Evolutionary conservation across 2,797 vertebrate species (phyloP).

Genomic region (Tympanoctomys barrerae): DNA sequence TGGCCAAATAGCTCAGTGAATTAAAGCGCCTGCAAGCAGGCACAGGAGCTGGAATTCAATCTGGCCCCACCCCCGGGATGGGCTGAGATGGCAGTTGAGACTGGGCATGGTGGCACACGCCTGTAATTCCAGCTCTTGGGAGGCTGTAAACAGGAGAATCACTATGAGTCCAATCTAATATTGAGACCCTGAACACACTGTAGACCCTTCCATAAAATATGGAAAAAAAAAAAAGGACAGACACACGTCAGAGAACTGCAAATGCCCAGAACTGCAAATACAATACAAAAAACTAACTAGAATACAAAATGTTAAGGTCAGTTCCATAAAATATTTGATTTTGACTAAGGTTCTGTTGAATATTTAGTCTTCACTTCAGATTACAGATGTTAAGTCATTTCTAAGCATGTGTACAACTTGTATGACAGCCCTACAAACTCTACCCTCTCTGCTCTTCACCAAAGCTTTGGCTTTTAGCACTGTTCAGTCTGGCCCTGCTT

Average conservation of each 20-base stretch:
- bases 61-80: no score
- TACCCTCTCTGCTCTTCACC: neutral
- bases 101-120: no score
- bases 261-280: neutral
- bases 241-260: neutral
- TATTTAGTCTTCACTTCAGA: neutral
- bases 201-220: no score
- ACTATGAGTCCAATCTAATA: no score
- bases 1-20: no score
- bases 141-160: no score
- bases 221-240: no score
- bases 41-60: no score
- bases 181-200: no score
- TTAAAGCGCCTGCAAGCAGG: no score
- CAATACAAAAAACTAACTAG: neutral
- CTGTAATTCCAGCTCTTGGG: no score
- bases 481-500: neutral
- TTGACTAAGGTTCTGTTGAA: neutral
- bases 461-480: neutral
- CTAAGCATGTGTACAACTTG: neutral
- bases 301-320: neutral
- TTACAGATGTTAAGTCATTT: neutral
- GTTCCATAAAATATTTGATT: neutral
- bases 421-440: rapidly evolving
- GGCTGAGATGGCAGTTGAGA: no score